A percentile compares a stretch with the other conserved stretches of the same genome.
phyloP scores from a whole-genome alignment of 2,113 vertebrate species.

The Rynchops niger region DNA sequence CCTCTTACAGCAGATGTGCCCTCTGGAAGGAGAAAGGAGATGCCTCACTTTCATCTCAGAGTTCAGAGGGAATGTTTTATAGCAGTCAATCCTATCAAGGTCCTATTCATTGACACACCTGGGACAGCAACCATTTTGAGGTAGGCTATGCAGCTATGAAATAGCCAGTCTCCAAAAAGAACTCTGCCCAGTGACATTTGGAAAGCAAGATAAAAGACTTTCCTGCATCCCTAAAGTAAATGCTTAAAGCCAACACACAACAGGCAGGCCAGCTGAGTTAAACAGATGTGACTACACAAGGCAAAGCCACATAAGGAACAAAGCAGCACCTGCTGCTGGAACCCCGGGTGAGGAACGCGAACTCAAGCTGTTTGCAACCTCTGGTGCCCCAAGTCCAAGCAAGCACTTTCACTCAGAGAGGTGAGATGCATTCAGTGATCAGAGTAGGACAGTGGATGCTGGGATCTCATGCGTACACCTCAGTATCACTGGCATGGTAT shows the following conservation, averaged over 20 bases:
- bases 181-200: accelerated
- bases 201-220: neutral
- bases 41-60: slow-evolving; percentile 44
- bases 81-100: neutral
- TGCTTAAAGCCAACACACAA: neutral
- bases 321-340: neutral
- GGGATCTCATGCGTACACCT: neutral
- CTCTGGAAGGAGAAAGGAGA: neutral
- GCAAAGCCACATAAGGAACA: neutral
- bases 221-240: neutral
- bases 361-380: neutral
- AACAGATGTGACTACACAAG: neutral
- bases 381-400: neutral
- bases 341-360: neutral
- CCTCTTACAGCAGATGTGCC: neutral
- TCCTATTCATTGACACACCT: neutral
- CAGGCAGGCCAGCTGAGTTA: neutral
- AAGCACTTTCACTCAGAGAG: neutral
- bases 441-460: neutral
- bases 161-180: neutral
- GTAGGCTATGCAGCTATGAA: neutral
- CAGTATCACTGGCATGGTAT: neutral
- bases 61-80: slow-evolving; percentile 62
- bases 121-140: neutral
- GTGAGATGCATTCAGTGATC: neutral